A percentile compares a stretch with the other conserved stretches of the same genome.
Evolutionary conservation across 2,888 invertebrate genomes (phyloP).

Genomic region (Mesoligia furuncula): DNA sequence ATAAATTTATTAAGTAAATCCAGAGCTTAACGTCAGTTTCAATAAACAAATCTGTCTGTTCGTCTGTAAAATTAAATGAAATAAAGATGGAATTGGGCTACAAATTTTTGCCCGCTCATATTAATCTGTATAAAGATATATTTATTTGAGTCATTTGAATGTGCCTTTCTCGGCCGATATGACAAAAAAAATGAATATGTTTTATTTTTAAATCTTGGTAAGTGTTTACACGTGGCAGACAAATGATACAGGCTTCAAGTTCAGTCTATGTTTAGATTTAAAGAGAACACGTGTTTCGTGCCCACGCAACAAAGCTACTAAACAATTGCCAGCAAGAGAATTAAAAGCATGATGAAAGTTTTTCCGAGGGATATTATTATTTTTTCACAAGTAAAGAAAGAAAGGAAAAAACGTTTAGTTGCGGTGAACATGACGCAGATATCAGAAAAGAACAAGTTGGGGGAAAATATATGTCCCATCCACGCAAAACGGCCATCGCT

Average conservation of each 20-base stretch:
- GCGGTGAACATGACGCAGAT: too few species aligned
- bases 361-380: too few species aligned
- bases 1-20: conserved; percentile 27
- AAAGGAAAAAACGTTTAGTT: too few species aligned
- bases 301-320: not conserved
- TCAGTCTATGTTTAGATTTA: conserved; percentile 8
- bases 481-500: too few species aligned
- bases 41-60: conserved; percentile 8
- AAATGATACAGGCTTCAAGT: not conserved
- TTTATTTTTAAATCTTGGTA: not conserved
- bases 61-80: conserved; percentile 16
- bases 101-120: conserved; percentile 6
- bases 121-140: not conserved
- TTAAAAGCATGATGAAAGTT: not conserved
- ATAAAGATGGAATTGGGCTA: conserved; percentile 1
- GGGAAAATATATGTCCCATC: too few species aligned
- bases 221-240: not conserved
- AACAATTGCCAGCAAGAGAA: not conserved
- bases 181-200: not conserved
- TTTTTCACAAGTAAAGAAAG: too few species aligned
- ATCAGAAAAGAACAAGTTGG: too few species aligned
- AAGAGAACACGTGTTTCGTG: not conserved
- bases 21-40: conserved; percentile 11
- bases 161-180: not conserved
- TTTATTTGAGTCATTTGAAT: conserved; percentile 6